A percentile compares a stretch with the other conserved stretches of the same genome.
These are phyloP conservation scores for Brachionus asplanchnoidis DNA, from an alignment of 1,140 invertebrate genomes.

Conservation along the genomic window DNA sequence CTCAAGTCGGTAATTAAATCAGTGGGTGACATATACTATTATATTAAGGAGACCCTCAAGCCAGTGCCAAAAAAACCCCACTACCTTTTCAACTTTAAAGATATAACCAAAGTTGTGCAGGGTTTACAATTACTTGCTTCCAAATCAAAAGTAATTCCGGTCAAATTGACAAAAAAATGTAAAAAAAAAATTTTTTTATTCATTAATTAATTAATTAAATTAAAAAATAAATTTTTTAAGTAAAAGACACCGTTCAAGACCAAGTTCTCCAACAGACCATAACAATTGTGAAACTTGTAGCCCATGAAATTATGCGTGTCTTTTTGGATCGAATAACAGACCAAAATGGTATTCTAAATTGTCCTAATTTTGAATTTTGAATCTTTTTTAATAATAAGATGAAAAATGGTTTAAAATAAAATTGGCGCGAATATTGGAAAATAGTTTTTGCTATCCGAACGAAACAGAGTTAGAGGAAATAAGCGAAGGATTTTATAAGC, in stretches of 20 bases:
- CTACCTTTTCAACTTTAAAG: slow-evolving; percentile 54
- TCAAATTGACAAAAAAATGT: slow-evolving; percentile 30
- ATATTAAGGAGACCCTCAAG: slow-evolving; percentile 49
- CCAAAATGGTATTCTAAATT: slow-evolving; percentile 48
- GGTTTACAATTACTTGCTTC: slow-evolving; percentile 55
- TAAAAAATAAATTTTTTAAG: not conserved
- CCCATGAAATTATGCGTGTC: slow-evolving; percentile 52
- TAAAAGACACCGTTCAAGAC: slow-evolving; percentile 25
- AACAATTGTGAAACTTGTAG: slow-evolving; percentile 53
- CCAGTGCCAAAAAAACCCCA: slow-evolving; percentile 52
- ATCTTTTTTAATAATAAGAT: slow-evolving; percentile 42
- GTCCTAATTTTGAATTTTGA: not conserved
- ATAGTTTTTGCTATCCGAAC: slow-evolving; percentile 49
- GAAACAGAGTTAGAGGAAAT: slow-evolving; percentile 37
- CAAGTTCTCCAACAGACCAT: slow-evolving; percentile 43
- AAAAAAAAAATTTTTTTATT: not conserved
- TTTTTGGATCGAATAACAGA: slow-evolving; percentile 52
- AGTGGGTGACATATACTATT: slow-evolving; percentile 49
- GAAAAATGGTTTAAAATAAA: slow-evolving; percentile 47
- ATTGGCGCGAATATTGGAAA: slow-evolving; percentile 48
- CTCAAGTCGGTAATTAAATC: slow-evolving; percentile 50
- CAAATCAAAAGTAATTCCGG: slow-evolving; percentile 46
- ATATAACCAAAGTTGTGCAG: slow-evolving; percentile 50
- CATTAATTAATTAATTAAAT: not conserved
- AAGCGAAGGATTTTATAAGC: not conserved